Evolutionary conservation across 2,888 invertebrate genomes (phyloP), one percentile per base, ranked within the genome.

Genomic region (Xylocampa areola): DNA sequence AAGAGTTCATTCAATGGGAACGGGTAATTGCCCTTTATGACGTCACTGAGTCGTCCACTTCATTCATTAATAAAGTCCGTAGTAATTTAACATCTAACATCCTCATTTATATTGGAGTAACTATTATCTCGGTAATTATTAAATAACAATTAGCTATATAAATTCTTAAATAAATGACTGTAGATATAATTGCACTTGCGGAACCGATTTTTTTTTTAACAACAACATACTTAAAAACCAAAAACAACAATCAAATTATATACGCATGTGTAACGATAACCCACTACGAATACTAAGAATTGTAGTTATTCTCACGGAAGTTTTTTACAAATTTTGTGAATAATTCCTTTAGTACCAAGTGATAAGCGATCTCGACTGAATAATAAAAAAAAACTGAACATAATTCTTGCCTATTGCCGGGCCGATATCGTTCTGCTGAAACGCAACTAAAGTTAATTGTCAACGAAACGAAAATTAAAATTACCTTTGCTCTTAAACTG

Each of bases 1-100:
- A 17, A 53, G 17, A 53, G 37, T 54, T 57, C 53, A 69, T 33
- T 40, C 33, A 50, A 60, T 37, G 23, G 45, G 33, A 29, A 21
- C 36, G 44, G 36, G 17, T 64, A 68, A 68, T 62, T 47, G 43
- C 29, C 48, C 36, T 25, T 25, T 21, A 19, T 68, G 59, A 47
- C 25, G 41, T 51, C 39, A 47, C 40, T 33, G 23, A 37, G n/a
- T 25, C 17, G 14, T 35, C 14, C 41, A 54, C 41, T 35, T 32
- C 35, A 53, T 48, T 67, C 30, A 48, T 64, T 66, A 64, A 43
- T 36, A 43, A 45, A 25, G 5, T 21, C 21, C 23, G 23, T 5
- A 10, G 8, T 23, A 5, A 45, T 44, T 61, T 54, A 33, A 47
- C 7, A 32, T 33, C 32, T 32, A 19, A 33, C 8, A 43, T 32